These are phyloP conservation scores for Garra rufa DNA, from an alignment of 2,113 vertebrate genomes.

Conservation along the genomic window DNA sequence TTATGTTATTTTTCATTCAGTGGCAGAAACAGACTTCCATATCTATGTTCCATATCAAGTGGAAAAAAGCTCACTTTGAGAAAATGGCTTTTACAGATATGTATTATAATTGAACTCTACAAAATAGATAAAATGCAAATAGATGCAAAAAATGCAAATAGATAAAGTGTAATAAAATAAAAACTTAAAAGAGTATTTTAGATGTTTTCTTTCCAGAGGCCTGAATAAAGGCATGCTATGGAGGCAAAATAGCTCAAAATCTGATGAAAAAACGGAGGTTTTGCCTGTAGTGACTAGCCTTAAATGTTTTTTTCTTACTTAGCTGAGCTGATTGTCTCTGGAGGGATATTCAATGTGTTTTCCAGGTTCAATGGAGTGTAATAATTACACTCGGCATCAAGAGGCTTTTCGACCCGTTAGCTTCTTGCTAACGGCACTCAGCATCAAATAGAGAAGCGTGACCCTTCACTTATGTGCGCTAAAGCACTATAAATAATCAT, in stretches of 20 bases:
- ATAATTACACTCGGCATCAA: conserved; percentile 21
- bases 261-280: no score
- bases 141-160: background rate
- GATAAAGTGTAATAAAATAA: background rate
- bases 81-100: background rate
- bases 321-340: background rate
- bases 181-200: background rate
- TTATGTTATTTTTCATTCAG: no score
- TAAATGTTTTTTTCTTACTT: background rate
- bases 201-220: background rate
- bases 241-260: background rate
- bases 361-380: conserved; percentile 25
- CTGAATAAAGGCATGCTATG: background rate
- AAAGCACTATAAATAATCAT: conserved; percentile 2
- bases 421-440: background rate
- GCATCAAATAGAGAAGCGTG: background rate
- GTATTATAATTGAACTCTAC: background rate
- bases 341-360: conserved; percentile 14
- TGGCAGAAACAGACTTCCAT: no score
- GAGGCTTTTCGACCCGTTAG: conserved; percentile 5
- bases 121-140: background rate
- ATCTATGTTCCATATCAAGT: no score
- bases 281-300: background rate
- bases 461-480: background rate
- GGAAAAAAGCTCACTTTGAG: background rate